Conservation (phyloP, 2,797 vertebrate genomes). For the Pangasius mekongensis region DNA sequence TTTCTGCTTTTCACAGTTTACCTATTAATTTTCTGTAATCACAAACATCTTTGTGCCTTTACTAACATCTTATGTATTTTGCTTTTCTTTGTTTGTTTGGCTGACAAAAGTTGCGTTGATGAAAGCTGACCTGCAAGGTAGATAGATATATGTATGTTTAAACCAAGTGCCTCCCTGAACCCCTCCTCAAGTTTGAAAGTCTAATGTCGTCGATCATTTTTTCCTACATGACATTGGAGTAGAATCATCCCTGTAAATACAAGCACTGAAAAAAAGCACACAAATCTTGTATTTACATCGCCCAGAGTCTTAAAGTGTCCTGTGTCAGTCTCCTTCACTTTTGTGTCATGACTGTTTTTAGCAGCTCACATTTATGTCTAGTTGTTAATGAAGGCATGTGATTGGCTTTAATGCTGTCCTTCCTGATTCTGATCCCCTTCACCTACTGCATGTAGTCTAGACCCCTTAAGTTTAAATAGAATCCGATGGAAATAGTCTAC, state of each 20-base stretch:
- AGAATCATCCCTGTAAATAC: conserved; percentile 58
- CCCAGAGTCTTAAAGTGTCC: conserved; percentile 43
- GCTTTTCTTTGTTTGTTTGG: conserved; percentile 86
- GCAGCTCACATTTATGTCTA: conserved; percentile 54
- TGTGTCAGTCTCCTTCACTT: conserved; percentile 60
- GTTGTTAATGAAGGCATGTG: conserved; percentile 65
- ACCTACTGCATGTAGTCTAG: conserved; percentile 49
- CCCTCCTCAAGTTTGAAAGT: conserved; percentile 42
- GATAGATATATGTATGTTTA: conserved; percentile 79
- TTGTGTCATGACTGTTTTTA: conserved; percentile 56
- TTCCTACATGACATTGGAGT: conserved; percentile 41
- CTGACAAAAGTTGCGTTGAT: conserved; percentile 93
- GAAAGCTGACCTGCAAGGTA: conserved; percentile 96
- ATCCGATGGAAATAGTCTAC: conserved; percentile 6
- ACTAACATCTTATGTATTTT: conserved; percentile 96
- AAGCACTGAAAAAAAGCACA: conserved; percentile 39
- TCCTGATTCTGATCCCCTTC: conserved; percentile 36
- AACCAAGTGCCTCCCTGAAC: conserved; percentile 58
- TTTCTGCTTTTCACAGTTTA: conserved; percentile 55
- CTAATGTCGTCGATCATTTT: conserved; percentile 55
- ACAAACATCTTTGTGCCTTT: conserved; percentile 86
- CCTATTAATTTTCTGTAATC: conserved; percentile 71
- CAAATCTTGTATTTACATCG: conserved; percentile 70
- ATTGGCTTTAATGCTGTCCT: conserved; percentile 30
- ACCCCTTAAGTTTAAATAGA: conserved; percentile 17